Evolutionary conservation across 2,113 vertebrate species (phyloP).

Genomic region (Lethenteron camtschaticum): DNA sequence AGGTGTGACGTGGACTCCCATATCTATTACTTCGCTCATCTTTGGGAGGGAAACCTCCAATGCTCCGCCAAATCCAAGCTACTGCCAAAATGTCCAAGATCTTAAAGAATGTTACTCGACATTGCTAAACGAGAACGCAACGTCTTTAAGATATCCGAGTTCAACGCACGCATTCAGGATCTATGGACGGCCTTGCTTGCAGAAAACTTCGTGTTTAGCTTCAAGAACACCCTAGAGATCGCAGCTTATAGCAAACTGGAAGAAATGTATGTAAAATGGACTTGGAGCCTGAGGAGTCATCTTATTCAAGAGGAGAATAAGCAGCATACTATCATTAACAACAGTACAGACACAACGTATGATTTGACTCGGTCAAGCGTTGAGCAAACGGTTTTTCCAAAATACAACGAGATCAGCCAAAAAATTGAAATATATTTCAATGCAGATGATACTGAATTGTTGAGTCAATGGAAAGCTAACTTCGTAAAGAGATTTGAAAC

Average conservation of each 20-base stretch:
- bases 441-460: background rate
- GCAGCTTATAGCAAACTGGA: constrained; percentile 2
- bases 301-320: background rate
- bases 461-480: constrained; percentile 17
- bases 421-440: too few species aligned
- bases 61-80: constrained; percentile 25
- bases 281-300: constrained; percentile 5
- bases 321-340: background rate
- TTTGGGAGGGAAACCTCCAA: constrained; percentile 24
- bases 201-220: constrained; percentile 25
- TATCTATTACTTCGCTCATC: constrained; percentile 21
- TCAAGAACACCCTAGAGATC: constrained; percentile 3
- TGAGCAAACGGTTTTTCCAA: constrained; percentile 1
- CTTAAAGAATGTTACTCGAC: constrained; percentile 19
- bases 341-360: background rate
- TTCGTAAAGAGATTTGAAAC: constrained; percentile 13
- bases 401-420: background rate
- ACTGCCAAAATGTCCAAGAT: constrained; percentile 21
- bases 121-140: constrained; percentile 6
- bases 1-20: constrained; percentile 19
- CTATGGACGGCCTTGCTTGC: constrained; percentile 21
- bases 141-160: constrained; percentile 14
- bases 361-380: too few species aligned
- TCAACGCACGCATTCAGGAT: constrained; percentile 14
- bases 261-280: constrained; percentile 3